Evolutionary conservation across 92 coral and sea anemone genomes (phyloP), one percentile per base, ranked within the genome.

Genomic region (Desmophyllum pertusum): DNA sequence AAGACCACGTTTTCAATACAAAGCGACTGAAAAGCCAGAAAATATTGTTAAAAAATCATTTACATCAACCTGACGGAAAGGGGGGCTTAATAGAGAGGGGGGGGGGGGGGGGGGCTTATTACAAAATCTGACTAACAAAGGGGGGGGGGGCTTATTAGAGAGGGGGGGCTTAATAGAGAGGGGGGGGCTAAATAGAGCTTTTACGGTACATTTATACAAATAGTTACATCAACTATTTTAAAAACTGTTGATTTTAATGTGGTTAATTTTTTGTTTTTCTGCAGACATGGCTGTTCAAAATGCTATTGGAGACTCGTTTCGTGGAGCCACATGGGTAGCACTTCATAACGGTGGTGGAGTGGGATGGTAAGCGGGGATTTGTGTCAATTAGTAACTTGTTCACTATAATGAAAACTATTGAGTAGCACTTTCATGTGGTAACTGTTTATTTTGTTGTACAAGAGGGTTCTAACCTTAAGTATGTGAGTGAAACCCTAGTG

Each of bases 241-340:
- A 59, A 6, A 9, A 29, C 23, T 10, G 55, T 1, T 18, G 30
- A 59, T 43, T 66, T 35, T 13, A 57, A 53, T 51, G 9, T 73
- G 5, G 19, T 33, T 8, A 25, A 81, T 19, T 33, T 17, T 42
- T 8, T 36, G 21, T 6, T 46, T 35, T 69, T 19, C 1, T 88
- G 13, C 63, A 97, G 99, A 97, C 78, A 97, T 97, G 99, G 99
- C 99, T 17, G 94, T 97, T 50, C 99, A 97, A 68, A 97, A 97
- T 67, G 96, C 81, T 67, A 93, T 95, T 33, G 99, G 99, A 10
- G 99, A 94, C 70, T 81, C 99, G 0, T 97, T 97, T 85, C 93
- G 99, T 19, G 99, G 99, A 53, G 99, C 99, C 21, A 97, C 99
- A 1, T 97, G 99, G 99, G 98, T 97, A 0, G 89, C 98, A 18